Conservation (phyloP, 2,797 vertebrate species). For the Chloroceryle inda region DNA sequence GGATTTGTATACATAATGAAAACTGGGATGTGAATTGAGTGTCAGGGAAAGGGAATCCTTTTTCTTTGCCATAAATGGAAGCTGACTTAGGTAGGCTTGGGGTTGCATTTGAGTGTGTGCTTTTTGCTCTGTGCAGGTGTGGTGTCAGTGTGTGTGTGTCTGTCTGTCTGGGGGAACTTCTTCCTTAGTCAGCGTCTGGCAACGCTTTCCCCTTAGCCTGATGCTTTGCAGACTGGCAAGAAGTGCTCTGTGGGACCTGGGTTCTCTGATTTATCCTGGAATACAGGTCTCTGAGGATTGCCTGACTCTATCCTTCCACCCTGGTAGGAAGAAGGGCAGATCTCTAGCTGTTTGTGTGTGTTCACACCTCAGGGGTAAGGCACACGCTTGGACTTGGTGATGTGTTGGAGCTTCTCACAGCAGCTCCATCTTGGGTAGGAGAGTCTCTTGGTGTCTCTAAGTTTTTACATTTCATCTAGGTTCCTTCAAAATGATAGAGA, state of each 20-base stretch:
- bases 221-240: background rate
- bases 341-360: background rate
- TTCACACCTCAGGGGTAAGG: background rate
- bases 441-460: background rate
- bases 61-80: background rate
- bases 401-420: background rate
- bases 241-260: background rate
- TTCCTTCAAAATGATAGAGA: background rate
- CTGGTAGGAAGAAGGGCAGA: background rate
- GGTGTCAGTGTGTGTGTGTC: background rate
- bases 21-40: background rate
- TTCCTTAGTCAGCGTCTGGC: background rate
- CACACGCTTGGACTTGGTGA: background rate
- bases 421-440: background rate
- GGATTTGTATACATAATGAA: fast-evolving
- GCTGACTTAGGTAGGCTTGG: background rate
- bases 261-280: background rate
- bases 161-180: background rate
- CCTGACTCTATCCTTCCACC: background rate
- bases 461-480: background rate
- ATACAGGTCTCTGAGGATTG: background rate
- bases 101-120: background rate
- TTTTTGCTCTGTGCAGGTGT: background rate
- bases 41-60: background rate
- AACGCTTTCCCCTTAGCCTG: background rate